phyloP scores from a whole-genome alignment of 2,797 vertebrate genomes.

The Anguilla obscura region DNA sequence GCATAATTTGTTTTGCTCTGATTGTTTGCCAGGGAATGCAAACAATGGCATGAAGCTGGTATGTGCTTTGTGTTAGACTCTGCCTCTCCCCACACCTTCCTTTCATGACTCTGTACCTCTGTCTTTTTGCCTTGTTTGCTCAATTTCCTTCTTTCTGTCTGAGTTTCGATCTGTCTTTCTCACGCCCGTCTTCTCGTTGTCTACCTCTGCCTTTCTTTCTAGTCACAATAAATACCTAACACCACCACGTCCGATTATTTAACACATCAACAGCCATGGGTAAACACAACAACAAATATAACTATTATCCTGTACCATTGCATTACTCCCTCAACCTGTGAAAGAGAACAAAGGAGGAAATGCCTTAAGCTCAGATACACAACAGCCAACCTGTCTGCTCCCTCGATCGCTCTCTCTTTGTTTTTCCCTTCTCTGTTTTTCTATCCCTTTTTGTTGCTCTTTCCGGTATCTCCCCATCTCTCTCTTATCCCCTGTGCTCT shows the following conservation, averaged over 20 bases:
- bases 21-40: not conserved
- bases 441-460: conserved; percentile 1
- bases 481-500: not conserved
- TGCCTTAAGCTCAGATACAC: conserved; percentile 60
- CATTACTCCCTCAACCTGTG: not conserved
- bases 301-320: not conserved
- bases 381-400: conserved; percentile 67
- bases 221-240: not conserved
- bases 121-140: not conserved
- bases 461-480: not conserved
- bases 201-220: not conserved
- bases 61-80: not conserved
- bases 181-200: not conserved
- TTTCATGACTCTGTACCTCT: not conserved
- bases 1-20: not conserved
- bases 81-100: not conserved
- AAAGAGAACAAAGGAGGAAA: not conserved
- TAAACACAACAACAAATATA: conserved; percentile 39
- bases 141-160: not conserved
- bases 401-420: conserved; percentile 69
- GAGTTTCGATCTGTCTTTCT: not conserved
- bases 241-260: not conserved
- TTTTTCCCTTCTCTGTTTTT: not conserved
- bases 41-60: not conserved
- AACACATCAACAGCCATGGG: not conserved